A percentile compares a stretch with the other conserved stretches of the same genome.
Conservation (phyloP, 2,888 invertebrate genomes). For the Eupithecia subfuscata region DNA sequence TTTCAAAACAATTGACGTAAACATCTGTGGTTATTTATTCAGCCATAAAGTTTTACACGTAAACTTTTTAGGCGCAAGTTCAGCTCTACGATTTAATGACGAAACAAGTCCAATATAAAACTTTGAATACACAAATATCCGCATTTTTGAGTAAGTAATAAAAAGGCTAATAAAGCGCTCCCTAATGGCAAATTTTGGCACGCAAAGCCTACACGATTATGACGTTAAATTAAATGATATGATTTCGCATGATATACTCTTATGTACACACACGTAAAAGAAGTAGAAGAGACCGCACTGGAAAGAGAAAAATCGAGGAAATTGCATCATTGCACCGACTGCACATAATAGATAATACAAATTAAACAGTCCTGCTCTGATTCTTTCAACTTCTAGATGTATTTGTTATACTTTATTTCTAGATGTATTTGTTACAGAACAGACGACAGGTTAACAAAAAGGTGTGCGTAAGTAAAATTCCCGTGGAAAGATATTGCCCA, state of each 20-base stretch:
- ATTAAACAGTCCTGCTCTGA: no score
- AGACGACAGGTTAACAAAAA: no score
- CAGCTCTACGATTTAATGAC: constrained; percentile 42
- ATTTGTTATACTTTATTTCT: not conserved
- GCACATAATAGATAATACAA: no score
- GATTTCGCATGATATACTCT: not conserved
- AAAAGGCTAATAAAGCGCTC: constrained; percentile 29
- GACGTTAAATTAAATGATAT: constrained; percentile 15
- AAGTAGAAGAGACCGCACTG: no score
- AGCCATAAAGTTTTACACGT: constrained; percentile 36
- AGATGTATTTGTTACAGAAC: not conserved
- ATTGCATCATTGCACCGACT: not conserved
- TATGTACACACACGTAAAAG: no score
- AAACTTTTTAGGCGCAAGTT: constrained; percentile 46
- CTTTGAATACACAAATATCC: constrained; percentile 47
- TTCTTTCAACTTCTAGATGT: no score
- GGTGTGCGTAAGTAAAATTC: no score
- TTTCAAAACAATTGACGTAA: constrained; percentile 37
- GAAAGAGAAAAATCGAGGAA: no score
- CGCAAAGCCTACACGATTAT: constrained; percentile 33
- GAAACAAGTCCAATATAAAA: constrained; percentile 52
- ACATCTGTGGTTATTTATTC: constrained; percentile 37
- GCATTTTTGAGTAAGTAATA: constrained; percentile 33
- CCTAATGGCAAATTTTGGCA: constrained; percentile 26
- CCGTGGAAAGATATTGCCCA: no score